Evolutionary conservation across 2,888 invertebrate species (phyloP), one percentile per base, ranked within the genome.

Genomic region (Drosophila merina): DNA sequence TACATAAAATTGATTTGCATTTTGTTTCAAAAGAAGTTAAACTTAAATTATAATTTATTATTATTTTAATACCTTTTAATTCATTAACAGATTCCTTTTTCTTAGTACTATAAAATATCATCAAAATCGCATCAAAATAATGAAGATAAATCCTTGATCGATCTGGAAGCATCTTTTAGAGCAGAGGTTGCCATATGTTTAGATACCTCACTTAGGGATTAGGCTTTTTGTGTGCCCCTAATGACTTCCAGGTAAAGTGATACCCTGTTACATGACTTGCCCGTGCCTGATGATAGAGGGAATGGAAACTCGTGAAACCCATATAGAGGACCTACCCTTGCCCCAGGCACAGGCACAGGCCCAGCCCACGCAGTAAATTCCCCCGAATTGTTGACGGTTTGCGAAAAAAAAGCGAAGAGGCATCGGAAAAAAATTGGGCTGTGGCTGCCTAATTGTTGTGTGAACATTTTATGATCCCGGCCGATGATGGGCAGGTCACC

Each of bases 221-320:
- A 55, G 48, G 33, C 40, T 72, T 59, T 48, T 56, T 57, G 58
- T 73, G 63, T 42, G 83, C 76, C 76, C 26, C 83, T 89, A 87
- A 89, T 85, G 89, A 86, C 83, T 89, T 89, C 88, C 77, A 77
- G 75, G 80, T 89, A 89, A 74, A 36, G 76, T 67, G 50, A 56
- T 66, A 72, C 51, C 57, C 68, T 69, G 62, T 84, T 88, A 67
- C 88, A 88, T 83, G 88, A 88, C 83, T 71, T 59, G 63, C 20
- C 59, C 66, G 31, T 42, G 58, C 54, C 62, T 28, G 28, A 5
- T 58, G 77, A 48, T 57, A 57, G 42, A 30, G 45, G 28, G 47
- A 47, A 59, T 47, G 62, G 30, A 55, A 64, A 36, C 38, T 47
- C 30, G 51, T 67, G 71, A 67, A 75, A 20, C 33, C 14, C 44